Conservation (phyloP, 2,113 vertebrate species). For the Scatophagus argus region DNA sequence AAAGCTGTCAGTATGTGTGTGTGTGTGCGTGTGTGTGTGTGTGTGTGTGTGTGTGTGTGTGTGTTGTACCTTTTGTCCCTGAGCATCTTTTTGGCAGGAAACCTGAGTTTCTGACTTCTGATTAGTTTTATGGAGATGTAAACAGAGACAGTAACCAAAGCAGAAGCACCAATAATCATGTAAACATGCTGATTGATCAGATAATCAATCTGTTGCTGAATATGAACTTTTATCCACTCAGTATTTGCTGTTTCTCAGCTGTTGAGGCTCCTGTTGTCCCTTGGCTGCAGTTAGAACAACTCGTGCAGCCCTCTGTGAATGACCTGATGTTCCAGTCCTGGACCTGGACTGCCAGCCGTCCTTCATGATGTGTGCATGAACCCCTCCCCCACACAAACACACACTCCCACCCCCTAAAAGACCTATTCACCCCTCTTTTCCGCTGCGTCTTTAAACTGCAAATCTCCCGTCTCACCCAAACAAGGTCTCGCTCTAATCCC, state of each 20-base stretch:
- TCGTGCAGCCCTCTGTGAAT: conserved; percentile 7
- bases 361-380: background rate
- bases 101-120: background rate
- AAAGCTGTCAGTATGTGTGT: conserved; percentile 55
- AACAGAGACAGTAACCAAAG: background rate
- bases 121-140: too few relatives aligned
- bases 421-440: conserved; percentile 1
- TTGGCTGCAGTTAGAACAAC: conserved; percentile 4
- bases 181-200: background rate
- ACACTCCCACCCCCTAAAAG: background rate
- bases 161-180: background rate
- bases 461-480: conserved; percentile 55
- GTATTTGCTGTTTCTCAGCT: background rate
- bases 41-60: conserved; percentile 16
- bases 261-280: background rate
- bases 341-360: conserved; percentile 33
- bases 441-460: conserved; percentile 19
- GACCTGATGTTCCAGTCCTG: conserved; percentile 16
- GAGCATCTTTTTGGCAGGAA: background rate
- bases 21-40: conserved; percentile 23
- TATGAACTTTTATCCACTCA: background rate
- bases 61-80: background rate
- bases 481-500: conserved; percentile 40
- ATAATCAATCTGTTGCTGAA: background rate
- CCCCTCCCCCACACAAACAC: background rate